Evolutionary conservation across 1,140 invertebrate genomes (phyloP).

Genomic region (Zaprionus lachaisei): DNA sequence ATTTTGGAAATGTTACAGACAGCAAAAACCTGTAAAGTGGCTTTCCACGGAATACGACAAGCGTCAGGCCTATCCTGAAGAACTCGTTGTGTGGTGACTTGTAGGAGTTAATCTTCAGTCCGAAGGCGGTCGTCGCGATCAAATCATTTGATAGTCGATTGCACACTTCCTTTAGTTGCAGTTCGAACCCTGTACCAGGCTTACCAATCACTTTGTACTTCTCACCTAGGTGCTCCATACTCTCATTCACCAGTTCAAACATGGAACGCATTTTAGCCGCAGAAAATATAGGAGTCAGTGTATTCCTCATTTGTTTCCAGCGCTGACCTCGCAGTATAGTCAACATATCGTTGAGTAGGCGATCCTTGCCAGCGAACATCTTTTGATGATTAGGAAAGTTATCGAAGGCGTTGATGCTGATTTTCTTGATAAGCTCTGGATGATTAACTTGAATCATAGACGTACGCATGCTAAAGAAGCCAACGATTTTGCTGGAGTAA

Average conservation of each 20-base stretch:
- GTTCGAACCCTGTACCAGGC: constrained; percentile 54
- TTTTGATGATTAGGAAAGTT: constrained; percentile 86
- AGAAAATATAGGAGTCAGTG: constrained; percentile 87
- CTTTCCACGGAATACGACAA: constrained; percentile 73
- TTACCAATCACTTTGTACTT: neutral
- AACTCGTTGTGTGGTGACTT: constrained; percentile 85
- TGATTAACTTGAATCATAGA: constrained; percentile 87
- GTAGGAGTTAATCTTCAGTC: constrained; percentile 85
- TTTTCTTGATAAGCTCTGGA: constrained; percentile 86
- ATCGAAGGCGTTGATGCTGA: constrained; percentile 88
- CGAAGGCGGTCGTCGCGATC: constrained; percentile 86
- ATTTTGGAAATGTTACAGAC: constrained; percentile 26
- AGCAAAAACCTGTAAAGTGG: constrained; percentile 69
- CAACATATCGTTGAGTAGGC: constrained; percentile 86
- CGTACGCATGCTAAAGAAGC: constrained; percentile 85
- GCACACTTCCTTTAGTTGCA: constrained; percentile 85
- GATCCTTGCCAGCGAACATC: constrained; percentile 85
- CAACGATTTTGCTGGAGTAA: constrained; percentile 84
- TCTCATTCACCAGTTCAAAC: constrained; percentile 85
- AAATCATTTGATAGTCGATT: constrained; percentile 85
- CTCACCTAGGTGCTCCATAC: constrained; percentile 53
- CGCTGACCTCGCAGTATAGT: constrained; percentile 86
- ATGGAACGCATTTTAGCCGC: constrained; percentile 86
- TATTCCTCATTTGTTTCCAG: constrained; percentile 86
- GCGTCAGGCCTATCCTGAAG: constrained; percentile 82